phyloP scores from a whole-genome alignment of 2,797 vertebrate genomes.

The Poeciliopsis gracilis region DNA sequence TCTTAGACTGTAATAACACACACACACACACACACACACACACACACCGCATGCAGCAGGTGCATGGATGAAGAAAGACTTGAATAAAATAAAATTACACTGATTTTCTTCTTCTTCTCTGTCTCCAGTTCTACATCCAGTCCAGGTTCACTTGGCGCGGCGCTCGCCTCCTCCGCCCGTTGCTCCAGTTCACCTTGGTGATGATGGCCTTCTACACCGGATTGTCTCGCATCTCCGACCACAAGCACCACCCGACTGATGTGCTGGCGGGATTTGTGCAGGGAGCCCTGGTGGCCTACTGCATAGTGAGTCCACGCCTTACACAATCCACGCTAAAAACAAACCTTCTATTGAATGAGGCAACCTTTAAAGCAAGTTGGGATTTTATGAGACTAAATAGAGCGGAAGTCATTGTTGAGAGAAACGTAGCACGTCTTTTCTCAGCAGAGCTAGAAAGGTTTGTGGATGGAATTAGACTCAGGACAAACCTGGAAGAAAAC shows the following conservation, averaged over 20 bases:
- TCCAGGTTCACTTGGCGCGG: constrained; percentile 98
- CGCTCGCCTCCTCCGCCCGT: constrained; percentile 93
- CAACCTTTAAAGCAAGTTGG: not conserved
- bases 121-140: constrained; percentile 94
- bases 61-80: constrained; percentile 45
- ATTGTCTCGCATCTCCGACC: constrained; percentile 94
- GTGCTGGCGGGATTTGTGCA: constrained; percentile 96
- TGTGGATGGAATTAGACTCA: not conserved
- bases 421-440: no score
- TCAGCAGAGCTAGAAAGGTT: not conserved
- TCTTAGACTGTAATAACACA: constrained; percentile 45
- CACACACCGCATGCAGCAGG: constrained; percentile 38
- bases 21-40: constrained; percentile 22
- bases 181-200: constrained; percentile 96
- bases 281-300: constrained; percentile 97
- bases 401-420: no score
- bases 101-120: constrained; percentile 15
- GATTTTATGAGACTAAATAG: not conserved
- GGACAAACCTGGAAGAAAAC: not conserved
- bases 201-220: constrained; percentile 99
- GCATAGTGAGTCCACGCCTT: constrained; percentile 88
- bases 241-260: constrained; percentile 97
- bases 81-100: constrained; percentile 9
- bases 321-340: not conserved
- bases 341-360: not conserved